Base-by-base conservation (phyloP, 2,797 vertebrate genomes). In the Vireo griseus region DNA sequence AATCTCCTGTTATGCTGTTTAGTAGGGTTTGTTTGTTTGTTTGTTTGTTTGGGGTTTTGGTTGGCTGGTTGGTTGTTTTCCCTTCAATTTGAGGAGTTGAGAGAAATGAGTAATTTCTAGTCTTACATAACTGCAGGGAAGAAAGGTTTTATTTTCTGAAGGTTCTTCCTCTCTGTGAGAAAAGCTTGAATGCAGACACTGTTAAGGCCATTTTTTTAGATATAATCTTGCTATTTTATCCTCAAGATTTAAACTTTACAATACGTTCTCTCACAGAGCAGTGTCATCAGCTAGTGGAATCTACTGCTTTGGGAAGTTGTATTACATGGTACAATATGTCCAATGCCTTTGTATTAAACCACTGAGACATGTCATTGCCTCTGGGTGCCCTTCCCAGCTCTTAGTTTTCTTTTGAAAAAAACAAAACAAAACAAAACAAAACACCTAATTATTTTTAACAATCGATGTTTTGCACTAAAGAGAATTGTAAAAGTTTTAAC, bases 351-450 rank as follows among this genome's bases (percentile, higher is more conserved):
- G 15, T 68, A 20, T 47, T 45, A 82, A 90, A 82, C 16, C 18
- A 25, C 29, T 39, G 51, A 65, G 51, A 62, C 6, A n/a, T 45
- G 21, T 16, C 37, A 39, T 57, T 85, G 67, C n/a, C 47, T 85
- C 65, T 90, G 37, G 26, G 69, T 50, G n/a, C n/a, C 63, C 47
- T 88, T 91, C 71, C n/a, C n/a, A n/a, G n/a, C 7, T n/a, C 48
- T 74, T 44, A 26, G 25, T 44, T 94, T 61, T 80, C 33, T 45
- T 63, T 88, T 45, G 7, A 72, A 69, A 75, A 83, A 40, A 42
- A 18, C 42, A 42, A 42, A 44, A 44, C 1, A 37, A 79, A 88
- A 3, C 5, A 48, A 44, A 63, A n/a, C 13, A 39, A 33, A 55
- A 57, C 45, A 24, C 13, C 2, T 50, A 68, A 22, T 2, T 25